Conservation (phyloP, 2,797 vertebrate genomes). For the Dendrocincla fuliginosa region DNA sequence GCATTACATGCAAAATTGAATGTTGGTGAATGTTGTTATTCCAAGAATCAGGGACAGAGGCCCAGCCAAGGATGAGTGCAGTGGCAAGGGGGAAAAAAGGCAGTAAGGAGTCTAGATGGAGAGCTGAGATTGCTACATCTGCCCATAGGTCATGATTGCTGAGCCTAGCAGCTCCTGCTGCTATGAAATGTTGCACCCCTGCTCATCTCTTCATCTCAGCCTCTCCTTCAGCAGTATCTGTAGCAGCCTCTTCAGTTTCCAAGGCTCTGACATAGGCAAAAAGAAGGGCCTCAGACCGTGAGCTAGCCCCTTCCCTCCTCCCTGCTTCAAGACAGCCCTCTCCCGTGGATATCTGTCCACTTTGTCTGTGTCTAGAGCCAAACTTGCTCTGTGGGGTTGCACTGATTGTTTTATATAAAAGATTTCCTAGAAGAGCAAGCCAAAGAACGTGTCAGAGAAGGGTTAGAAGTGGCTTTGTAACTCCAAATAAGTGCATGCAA, state of each 20-base stretch:
- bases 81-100: not conserved
- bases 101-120: not conserved
- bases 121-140: not conserved
- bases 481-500: conserved; percentile 10
- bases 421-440: not conserved
- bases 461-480: not conserved
- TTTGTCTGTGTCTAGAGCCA: not conserved
- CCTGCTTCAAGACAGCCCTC: not conserved
- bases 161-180: not conserved
- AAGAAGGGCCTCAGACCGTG: not conserved
- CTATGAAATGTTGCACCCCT: fast-evolving
- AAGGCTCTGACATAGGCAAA: not conserved
- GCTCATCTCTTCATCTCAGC: fast-evolving
- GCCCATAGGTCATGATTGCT: fast-evolving
- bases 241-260: not conserved
- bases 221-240: not conserved
- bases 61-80: not conserved
- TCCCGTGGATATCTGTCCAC: fast-evolving
- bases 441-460: not conserved
- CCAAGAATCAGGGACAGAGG: not conserved
- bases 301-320: not conserved
- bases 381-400: not conserved
- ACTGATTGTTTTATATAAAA: not conserved
- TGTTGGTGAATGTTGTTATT: not conserved
- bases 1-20: not conserved